phyloP scores from a whole-genome alignment of 2,888 invertebrate genomes.

The Dynastes tityus region DNA sequence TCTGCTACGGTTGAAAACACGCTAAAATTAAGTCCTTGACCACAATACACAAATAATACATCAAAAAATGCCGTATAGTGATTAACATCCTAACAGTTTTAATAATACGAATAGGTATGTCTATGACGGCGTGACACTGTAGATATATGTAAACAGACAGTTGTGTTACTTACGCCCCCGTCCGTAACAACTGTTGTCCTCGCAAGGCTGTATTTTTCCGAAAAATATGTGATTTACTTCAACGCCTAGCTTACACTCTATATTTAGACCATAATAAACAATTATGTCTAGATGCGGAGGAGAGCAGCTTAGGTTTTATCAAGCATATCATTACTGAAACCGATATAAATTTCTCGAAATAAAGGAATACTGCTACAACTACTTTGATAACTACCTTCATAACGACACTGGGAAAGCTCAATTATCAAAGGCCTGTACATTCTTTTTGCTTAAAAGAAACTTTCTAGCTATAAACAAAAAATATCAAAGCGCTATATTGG shows the following conservation, averaged over 20 bases:
- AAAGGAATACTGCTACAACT: not conserved
- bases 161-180: not conserved
- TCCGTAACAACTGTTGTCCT: not conserved
- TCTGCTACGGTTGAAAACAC: conserved; percentile 3
- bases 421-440: not conserved
- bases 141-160: not conserved
- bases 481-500: too few species aligned
- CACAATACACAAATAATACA: not conserved
- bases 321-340: not conserved
- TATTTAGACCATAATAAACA: not conserved
- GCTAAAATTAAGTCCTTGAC: not conserved
- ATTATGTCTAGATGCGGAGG: not conserved
- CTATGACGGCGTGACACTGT: not conserved
- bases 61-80: conserved; percentile 16
- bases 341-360: not conserved
- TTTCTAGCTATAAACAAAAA: too few species aligned
- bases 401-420: not conserved
- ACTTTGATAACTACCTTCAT: not conserved
- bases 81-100: not conserved
- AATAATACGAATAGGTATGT: conserved; percentile 6
- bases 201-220: not conserved
- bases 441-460: too few species aligned
- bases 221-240: not conserved
- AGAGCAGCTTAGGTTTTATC: not conserved
- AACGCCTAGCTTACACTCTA: not conserved